Conservation (phyloP, 2,113 vertebrate genomes). For the Oryzias javanicus region DNA sequence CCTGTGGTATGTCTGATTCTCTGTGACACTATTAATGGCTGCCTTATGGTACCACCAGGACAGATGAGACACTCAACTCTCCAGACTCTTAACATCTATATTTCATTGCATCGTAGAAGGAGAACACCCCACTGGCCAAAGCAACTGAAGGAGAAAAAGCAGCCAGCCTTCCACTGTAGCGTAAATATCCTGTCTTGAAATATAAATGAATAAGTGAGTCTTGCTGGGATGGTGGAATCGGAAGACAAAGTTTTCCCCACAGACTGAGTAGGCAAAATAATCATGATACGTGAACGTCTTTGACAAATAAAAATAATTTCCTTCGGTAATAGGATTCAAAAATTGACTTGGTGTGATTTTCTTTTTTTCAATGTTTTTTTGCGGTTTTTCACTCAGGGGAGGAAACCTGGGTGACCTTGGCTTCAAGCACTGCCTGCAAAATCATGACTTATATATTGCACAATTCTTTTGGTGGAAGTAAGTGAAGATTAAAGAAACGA, state of each 20-base stretch:
- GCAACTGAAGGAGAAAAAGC: slow-evolving; percentile 28
- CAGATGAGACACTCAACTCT: slow-evolving; percentile 77
- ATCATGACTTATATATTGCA: slow-evolving; percentile 15
- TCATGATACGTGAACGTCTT: slow-evolving; percentile 66
- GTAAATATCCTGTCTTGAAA: slow-evolving; percentile 68
- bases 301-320: slow-evolving; percentile 63
- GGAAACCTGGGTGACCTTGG: slow-evolving; percentile 26
- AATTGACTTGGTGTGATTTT: slow-evolving; percentile 19
- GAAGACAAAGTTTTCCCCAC: slow-evolving; percentile 58
- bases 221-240: slow-evolving; percentile 61
- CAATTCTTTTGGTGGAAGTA: slow-evolving; percentile 16
- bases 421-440: slow-evolving; percentile 23
- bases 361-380: slow-evolving; percentile 2
- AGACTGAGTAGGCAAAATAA: slow-evolving; percentile 45
- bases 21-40: slow-evolving; percentile 81
- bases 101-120: slow-evolving; percentile 75
- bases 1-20: slow-evolving; percentile 74
- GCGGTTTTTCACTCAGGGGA: neutral
- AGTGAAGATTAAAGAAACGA: neutral
- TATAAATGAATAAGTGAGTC: slow-evolving; percentile 70
- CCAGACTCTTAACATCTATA: slow-evolving; percentile 80
- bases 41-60: slow-evolving; percentile 79
- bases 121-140: slow-evolving; percentile 49
- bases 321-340: slow-evolving; percentile 32
- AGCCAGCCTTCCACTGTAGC: slow-evolving; percentile 46